Evolutionary conservation across 2,113 vertebrate species (phyloP).

Genomic region (Candoia aspera): DNA sequence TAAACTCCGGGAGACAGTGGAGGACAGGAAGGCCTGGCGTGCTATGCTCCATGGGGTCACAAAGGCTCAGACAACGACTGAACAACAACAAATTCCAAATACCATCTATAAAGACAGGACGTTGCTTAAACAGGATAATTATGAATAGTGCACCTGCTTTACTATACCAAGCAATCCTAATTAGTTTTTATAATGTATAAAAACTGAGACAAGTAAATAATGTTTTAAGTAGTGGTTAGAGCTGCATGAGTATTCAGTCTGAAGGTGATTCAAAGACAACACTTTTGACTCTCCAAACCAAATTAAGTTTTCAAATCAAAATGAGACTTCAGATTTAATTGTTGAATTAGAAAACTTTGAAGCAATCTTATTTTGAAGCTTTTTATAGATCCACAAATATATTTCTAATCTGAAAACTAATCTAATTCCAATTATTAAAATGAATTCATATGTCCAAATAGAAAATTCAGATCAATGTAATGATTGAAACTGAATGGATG

Average conservation of each 20-base stretch:
- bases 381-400: neutral
- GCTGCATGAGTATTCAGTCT: neutral
- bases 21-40: no score
- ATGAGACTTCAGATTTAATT: neutral
- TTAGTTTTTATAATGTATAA: neutral
- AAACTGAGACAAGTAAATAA: neutral
- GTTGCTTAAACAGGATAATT: neutral
- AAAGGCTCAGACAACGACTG: no score
- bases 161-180: neutral
- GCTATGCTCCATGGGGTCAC: no score
- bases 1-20: no score
- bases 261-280: neutral
- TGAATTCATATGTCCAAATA: neutral
- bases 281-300: neutral
- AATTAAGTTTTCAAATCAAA: neutral
- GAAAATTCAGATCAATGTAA: neutral
- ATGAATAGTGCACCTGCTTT: neutral
- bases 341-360: neutral
- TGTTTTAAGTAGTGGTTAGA: neutral
- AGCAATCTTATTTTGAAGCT: neutral
- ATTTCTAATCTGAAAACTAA: neutral
- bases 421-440: neutral
- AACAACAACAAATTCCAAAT: no score
- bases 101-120: neutral
- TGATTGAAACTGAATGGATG: neutral